Conservation (phyloP, 2,797 vertebrate genomes). For the Coregonus ussuriensis region DNA sequence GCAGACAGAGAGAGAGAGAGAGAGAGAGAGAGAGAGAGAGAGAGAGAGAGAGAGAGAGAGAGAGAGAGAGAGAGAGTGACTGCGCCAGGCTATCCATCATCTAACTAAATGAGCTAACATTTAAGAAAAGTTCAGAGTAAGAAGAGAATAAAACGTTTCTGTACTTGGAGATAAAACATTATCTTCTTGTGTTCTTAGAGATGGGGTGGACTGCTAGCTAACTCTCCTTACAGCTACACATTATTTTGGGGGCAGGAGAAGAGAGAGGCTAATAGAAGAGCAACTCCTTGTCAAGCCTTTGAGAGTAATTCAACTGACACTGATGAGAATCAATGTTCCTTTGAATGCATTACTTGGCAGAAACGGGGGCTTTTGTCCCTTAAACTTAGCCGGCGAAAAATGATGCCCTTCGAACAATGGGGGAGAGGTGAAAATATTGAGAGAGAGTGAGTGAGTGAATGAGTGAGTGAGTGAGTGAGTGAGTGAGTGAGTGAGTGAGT, state of each 20-base stretch:
- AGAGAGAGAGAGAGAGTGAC: slow-evolving; percentile 12
- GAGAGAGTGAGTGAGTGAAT: slow-evolving; percentile 65
- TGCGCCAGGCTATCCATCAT: slow-evolving; percentile 8
- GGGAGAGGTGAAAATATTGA: slow-evolving; percentile 94
- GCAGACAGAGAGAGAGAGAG: slow-evolving; percentile 10
- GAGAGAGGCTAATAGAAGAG: slow-evolving; percentile 87
- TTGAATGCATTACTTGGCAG: slow-evolving; percentile 96
- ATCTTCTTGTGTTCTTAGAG: slow-evolving; percentile 37
- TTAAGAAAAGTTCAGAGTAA: slow-evolving; percentile 14
- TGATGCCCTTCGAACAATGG: slow-evolving; percentile 93
- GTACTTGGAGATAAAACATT: slow-evolving; percentile 19
- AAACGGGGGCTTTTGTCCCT: slow-evolving; percentile 94
- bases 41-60: neutral
- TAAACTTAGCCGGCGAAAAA: slow-evolving; percentile 87
- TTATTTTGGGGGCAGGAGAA: slow-evolving; percentile 67
- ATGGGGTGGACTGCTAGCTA: slow-evolving; percentile 29
- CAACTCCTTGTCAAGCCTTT: slow-evolving; percentile 90
- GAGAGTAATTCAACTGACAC: slow-evolving; percentile 94
- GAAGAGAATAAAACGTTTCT: slow-evolving; percentile 23
- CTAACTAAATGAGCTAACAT: slow-evolving; percentile 24
- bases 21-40: slow-evolving; percentile 8
- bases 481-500: too few species aligned
- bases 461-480: too few species aligned
- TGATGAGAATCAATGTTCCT: slow-evolving; percentile 96
- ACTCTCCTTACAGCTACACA: slow-evolving; percentile 38